Evolutionary conservation across 2,888 invertebrate species (phyloP).

Genomic region (Orthosia gothica): DNA sequence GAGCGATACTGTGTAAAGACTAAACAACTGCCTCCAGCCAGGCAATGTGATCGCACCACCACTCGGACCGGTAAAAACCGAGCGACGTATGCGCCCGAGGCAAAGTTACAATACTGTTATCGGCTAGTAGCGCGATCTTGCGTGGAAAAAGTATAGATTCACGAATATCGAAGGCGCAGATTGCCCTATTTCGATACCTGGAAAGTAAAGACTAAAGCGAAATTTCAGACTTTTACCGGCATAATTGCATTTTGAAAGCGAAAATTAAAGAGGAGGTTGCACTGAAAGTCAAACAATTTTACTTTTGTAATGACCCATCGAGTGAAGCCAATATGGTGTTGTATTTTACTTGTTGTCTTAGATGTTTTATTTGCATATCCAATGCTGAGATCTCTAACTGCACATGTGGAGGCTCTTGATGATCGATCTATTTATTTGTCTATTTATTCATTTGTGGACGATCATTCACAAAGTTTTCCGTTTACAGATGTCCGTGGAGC

Average conservation of each 20-base stretch:
- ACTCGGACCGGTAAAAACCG: too few species aligned
- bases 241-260: slow-evolving; percentile 72
- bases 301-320: slow-evolving; percentile 72
- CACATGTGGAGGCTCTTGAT: slow-evolving; percentile 67
- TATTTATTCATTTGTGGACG: slow-evolving; percentile 76
- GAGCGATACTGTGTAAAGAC: too few species aligned
- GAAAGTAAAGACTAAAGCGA: slow-evolving; percentile 70
- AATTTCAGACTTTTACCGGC: slow-evolving; percentile 73
- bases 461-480: slow-evolving; percentile 60
- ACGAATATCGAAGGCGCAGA: slow-evolving; percentile 75
- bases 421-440: slow-evolving; percentile 73
- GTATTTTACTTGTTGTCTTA: slow-evolving; percentile 63
- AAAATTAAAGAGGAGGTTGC: slow-evolving; percentile 70
- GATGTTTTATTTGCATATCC: slow-evolving; percentile 80
- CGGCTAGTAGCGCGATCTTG: too few species aligned
- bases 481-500: slow-evolving; percentile 71
- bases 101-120: too few species aligned
- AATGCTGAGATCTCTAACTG: slow-evolving; percentile 68
- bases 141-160: too few species aligned
- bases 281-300: slow-evolving; percentile 70
- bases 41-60: too few species aligned
- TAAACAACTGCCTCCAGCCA: too few species aligned
- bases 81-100: too few species aligned
- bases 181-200: too few species aligned
- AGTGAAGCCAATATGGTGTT: slow-evolving; percentile 56